Evolutionary conservation across 2,888 invertebrate genomes (phyloP), one percentile per base, ranked within the genome.

Genomic region (Leptinotarsa peninsularis): DNA sequence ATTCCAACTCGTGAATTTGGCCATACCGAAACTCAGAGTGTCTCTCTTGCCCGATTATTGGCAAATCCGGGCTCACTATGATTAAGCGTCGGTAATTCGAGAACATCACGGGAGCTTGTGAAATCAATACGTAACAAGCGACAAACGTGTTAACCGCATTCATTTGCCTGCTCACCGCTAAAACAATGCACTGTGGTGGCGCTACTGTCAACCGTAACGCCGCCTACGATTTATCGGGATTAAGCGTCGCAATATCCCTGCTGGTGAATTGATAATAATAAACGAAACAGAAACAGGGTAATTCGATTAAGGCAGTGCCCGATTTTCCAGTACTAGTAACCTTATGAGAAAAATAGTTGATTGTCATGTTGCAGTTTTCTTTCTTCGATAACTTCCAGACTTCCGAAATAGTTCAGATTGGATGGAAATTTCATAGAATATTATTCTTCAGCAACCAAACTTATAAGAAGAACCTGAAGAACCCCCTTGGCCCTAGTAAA

Each of bases 141-240:
- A 87, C 87, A 86, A 87, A 87, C 86, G 88, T 88, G 88, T 88
- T 87, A 88, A 88, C 88, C 89, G 84, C 89, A 87, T 87, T 88
- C 88, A 88, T 88, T 88, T 88, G 88, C 88, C 87, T 86, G 87
- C 83, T 85, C 85, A 88, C 88, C 88, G 86, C 88, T 84, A 85
- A 88, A 89, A 89, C 89, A 89, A 88, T 89, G 87, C 87, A 85
- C 82, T 86, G 88, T 84, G 88, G 87, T 85, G 84, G 85, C 84
- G 85, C 85, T 82, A 77, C 80, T 81, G 85, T 86, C 86, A 85
- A 82, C 83, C 77, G 80, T 80, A 76, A 81, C 82, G 78, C 82
- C 80, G 83, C 82, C 79, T 76, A 56, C 79, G 76, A 75, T 76
- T 74, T 77, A 77, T 72, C 79, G 72, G 75, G 78, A 79, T 79